These are phyloP conservation scores for Procambarus clarkii DNA, from an alignment of 1,140 invertebrate genomes.

Conservation along the genomic window DNA sequence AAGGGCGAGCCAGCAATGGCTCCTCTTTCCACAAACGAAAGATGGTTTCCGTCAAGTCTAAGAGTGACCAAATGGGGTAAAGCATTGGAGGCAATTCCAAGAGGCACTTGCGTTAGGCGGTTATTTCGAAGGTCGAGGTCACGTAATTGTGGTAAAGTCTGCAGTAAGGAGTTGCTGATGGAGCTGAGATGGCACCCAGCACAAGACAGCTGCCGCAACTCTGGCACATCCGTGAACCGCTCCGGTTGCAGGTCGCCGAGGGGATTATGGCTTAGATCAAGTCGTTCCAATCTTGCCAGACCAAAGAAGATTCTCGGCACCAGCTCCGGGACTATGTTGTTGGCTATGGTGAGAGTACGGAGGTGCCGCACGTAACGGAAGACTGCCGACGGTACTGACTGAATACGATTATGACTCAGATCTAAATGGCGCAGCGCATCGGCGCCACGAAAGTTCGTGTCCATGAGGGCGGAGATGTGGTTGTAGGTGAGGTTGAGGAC, in stretches of 20 bases:
- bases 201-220: slow-evolving; percentile 82
- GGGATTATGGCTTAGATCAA: slow-evolving; percentile 86
- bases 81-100: slow-evolving; percentile 76
- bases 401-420: slow-evolving; percentile 78
- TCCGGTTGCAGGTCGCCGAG: slow-evolving; percentile 83
- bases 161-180: slow-evolving; percentile 83
- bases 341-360: slow-evolving; percentile 82
- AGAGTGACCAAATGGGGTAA: slow-evolving; percentile 80
- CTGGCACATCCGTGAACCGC: slow-evolving; percentile 84
- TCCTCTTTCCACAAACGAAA: slow-evolving; percentile 77
- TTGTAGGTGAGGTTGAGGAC: slow-evolving; percentile 85
- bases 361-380: slow-evolving; percentile 83
- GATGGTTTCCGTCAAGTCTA: slow-evolving; percentile 85
- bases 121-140: slow-evolving; percentile 87
- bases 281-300: slow-evolving; percentile 81
- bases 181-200: slow-evolving; percentile 82
- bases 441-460: slow-evolving; percentile 76
- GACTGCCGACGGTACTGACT: slow-evolving; percentile 81
- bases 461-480: slow-evolving; percentile 83
- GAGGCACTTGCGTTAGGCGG: slow-evolving; percentile 81
- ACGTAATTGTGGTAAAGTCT: slow-evolving; percentile 77
- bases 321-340: slow-evolving; percentile 83
- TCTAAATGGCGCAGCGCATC: slow-evolving; percentile 76
- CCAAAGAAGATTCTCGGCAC: slow-evolving; percentile 83
- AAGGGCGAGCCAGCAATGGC: slow-evolving; percentile 75